Evolutionary conservation across 2,797 vertebrate species (phyloP).

Genomic region (Orientallactaga sibirica): DNA sequence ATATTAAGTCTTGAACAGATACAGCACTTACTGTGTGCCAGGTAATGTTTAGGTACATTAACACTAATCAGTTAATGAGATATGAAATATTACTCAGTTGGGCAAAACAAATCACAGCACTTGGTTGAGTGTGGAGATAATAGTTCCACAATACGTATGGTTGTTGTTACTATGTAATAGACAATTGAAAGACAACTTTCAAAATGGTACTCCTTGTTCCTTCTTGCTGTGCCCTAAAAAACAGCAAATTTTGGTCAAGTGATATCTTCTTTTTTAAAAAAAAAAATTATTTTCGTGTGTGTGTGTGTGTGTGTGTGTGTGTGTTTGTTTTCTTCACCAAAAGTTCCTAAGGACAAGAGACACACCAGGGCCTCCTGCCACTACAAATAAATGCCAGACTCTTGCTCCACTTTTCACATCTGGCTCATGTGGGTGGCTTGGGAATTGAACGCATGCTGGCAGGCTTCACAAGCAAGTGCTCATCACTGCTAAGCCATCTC

Average conservation of each 20-base stretch:
- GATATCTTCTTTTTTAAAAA: not conserved
- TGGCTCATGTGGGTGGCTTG: no score
- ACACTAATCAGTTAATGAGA: not conserved
- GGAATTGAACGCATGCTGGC: no score
- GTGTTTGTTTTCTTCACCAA: no score
- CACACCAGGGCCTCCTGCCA: no score
- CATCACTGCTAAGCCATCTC: no score
- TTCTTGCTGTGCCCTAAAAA: not conserved
- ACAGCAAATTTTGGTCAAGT: not conserved
- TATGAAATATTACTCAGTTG: not conserved
- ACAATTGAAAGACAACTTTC: not conserved
- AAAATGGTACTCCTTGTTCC: not conserved
- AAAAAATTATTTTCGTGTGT: no score
- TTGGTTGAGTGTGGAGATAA: not conserved
- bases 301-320: no score
- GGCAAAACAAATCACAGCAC: not conserved
- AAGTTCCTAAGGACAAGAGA: no score
- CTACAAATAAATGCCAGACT: no score
- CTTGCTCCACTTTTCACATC: no score
- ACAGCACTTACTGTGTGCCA: not conserved
- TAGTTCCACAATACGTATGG: not conserved
- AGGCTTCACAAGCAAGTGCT: no score
- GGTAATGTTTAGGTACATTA: not conserved
- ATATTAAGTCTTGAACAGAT: not conserved
- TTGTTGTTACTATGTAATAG: not conserved